phyloP scores from a whole-genome alignment of 2,888 invertebrate species.

The Andrena fulva region DNA sequence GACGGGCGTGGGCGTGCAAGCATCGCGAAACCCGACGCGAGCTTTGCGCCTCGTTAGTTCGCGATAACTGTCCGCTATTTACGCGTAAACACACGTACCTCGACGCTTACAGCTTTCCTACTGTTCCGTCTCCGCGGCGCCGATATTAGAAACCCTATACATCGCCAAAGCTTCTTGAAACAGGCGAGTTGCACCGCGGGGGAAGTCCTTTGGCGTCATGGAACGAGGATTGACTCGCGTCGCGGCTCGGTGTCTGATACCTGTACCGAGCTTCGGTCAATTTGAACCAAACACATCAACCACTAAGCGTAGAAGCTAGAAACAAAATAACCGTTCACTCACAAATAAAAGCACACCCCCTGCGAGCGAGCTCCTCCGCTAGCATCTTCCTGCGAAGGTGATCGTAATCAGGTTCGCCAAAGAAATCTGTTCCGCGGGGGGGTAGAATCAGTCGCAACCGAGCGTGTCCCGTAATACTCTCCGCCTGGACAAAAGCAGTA shows the following conservation, averaged over 20 bases:
- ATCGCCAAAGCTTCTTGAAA: conserved; percentile 66
- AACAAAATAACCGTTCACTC: no score
- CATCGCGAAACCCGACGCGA: conserved; percentile 54
- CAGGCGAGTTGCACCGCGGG: conserved; percentile 54
- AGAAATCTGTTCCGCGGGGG: not conserved
- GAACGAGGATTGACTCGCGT: conserved; percentile 5
- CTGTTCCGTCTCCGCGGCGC: conserved; percentile 29
- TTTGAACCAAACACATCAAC: not conserved
- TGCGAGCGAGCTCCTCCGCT: no score
- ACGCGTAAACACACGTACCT: conserved; percentile 51
- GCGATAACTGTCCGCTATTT: conserved; percentile 67
- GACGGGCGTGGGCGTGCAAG: conserved; percentile 1
- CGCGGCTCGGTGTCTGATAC: conserved; percentile 14
- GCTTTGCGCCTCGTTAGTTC: conserved; percentile 50
- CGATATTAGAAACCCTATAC: conserved; percentile 68
- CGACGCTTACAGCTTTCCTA: conserved; percentile 28
- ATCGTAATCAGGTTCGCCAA: not conserved
- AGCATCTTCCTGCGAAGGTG: no score
- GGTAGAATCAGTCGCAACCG: conserved; percentile 22
- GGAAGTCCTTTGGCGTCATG: conserved; percentile 39
- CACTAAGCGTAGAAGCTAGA: no score
- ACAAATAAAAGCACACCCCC: no score
- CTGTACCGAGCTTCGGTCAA: not conserved
- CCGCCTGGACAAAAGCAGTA: conserved; percentile 11
- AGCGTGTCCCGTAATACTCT: conserved; percentile 21